Evolutionary conservation across 1,140 invertebrate species (phyloP).

Genomic region (Macrosteles quadrilineatus): DNA sequence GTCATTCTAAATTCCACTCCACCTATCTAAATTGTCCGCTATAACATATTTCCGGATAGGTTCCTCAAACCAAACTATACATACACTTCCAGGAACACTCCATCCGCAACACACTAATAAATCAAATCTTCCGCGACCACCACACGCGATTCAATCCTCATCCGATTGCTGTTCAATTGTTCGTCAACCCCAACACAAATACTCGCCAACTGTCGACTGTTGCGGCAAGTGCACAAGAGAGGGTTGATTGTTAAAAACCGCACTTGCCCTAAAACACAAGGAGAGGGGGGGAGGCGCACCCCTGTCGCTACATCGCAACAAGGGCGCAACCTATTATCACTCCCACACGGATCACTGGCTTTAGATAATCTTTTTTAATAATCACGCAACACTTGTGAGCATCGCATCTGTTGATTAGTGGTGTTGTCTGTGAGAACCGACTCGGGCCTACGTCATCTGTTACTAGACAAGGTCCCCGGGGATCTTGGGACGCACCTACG

Average conservation of each 20-base stretch:
- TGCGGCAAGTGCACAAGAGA: background rate
- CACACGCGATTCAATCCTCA: constrained; percentile 8
- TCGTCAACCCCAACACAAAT: constrained; percentile 9
- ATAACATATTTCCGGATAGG: no score
- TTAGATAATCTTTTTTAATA: constrained; percentile 11
- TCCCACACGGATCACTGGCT: background rate
- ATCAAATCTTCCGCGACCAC: no score
- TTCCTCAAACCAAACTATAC: no score
- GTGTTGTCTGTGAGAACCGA: no score
- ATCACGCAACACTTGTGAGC: background rate
- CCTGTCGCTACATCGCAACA: background rate
- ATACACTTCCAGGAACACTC: no score
- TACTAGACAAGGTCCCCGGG: no score
- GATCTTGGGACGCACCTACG: no score
- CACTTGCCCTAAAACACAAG: constrained; percentile 10
- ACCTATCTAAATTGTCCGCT: no score
- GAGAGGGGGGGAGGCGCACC: background rate
- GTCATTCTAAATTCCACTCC: no score
- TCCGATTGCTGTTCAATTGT: background rate
- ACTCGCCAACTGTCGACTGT: background rate
- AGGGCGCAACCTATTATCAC: background rate
- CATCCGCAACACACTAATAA: no score
- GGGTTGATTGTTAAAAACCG: constrained; percentile 11
- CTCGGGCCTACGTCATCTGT: no score
- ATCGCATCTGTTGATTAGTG: constrained; percentile 5